Percentiles rank a stretch among this genome's conserved stretches.
These are phyloP conservation scores for Lycophotia porphyrea DNA, from an alignment of 2,888 invertebrate species.

Conservation along the genomic window DNA sequence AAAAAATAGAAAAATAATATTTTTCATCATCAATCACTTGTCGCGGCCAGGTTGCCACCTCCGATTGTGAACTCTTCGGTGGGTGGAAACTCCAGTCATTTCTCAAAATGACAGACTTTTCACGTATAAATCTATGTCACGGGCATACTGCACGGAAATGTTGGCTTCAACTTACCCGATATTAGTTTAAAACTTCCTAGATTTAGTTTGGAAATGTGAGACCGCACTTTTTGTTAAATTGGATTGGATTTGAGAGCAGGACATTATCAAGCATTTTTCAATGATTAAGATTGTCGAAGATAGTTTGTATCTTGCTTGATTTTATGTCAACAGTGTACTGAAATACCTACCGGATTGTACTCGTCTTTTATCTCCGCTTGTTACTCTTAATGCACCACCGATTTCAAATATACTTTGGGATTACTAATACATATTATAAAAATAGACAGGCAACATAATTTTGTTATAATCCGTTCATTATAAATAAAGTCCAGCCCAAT, in stretches of 20 bases:
- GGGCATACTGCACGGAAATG: conserved; percentile 68
- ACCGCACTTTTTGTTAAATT: conserved; percentile 56
- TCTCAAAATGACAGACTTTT: conserved; percentile 81
- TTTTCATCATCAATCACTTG: conserved; percentile 74
- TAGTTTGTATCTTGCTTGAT: not conserved
- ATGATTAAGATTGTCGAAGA: not conserved
- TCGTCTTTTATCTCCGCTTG: not conserved
- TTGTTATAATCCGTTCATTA: conserved; percentile 17
- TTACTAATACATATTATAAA: not conserved
- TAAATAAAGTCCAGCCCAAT: conserved; percentile 41
- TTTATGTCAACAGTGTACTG: not conserved
- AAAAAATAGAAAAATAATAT: conserved; percentile 55
- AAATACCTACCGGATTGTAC: not conserved
- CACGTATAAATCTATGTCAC: conserved; percentile 78
- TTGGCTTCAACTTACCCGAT: conserved; percentile 58
- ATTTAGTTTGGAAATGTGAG: conserved; percentile 57
- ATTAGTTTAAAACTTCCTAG: conserved; percentile 66
- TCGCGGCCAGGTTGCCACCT: conserved; percentile 73
- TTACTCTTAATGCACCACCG: not conserved
- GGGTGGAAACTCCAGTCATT: conserved; percentile 79
- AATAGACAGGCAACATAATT: not conserved
- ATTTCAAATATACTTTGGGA: not conserved
- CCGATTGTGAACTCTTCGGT: conserved; percentile 76
- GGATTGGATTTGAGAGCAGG: conserved; percentile 29
- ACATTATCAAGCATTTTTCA: conserved; percentile 7